These are phyloP conservation scores for Syrista parreyssii DNA, from an alignment of 2,888 invertebrate species.

Conservation along the genomic window DNA sequence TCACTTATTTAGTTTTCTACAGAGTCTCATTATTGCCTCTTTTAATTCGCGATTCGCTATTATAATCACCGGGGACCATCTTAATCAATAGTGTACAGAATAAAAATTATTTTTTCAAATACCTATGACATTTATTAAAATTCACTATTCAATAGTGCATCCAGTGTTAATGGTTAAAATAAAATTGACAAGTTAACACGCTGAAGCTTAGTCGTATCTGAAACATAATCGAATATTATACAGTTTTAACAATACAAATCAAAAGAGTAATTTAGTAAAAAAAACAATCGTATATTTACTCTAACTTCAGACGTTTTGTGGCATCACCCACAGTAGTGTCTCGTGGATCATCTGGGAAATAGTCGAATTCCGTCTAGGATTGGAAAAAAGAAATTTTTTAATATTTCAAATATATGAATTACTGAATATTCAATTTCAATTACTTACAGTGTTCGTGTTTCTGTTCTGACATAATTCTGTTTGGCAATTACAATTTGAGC, in stretches of 20 bases:
- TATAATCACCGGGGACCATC: too few relatives aligned
- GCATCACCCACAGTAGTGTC: not conserved
- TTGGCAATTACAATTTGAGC: conserved; percentile 71
- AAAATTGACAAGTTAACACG: not conserved
- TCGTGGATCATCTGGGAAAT: not conserved
- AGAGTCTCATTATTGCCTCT: too few relatives aligned
- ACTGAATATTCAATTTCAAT: not conserved
- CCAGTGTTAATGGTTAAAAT: not conserved
- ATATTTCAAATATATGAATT: not conserved
- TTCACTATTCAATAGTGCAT: not conserved
- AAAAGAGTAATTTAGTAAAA: not conserved
- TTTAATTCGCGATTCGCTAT: too few relatives aligned
- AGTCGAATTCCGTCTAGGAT: not conserved
- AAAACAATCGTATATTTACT: not conserved
- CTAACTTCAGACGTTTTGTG: not conserved
- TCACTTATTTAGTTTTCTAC: too few relatives aligned
- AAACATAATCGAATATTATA: not conserved
- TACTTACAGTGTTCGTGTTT: conserved; percentile 39
- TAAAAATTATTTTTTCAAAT: not conserved
- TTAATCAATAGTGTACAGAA: too few relatives aligned
- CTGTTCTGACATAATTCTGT: conserved; percentile 64
- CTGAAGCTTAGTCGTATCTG: not conserved
- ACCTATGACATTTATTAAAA: not conserved
- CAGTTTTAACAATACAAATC: not conserved
- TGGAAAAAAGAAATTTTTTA: not conserved